phyloP scores from a whole-genome alignment of 2,797 vertebrate species.

The Heliangelus exortis region DNA sequence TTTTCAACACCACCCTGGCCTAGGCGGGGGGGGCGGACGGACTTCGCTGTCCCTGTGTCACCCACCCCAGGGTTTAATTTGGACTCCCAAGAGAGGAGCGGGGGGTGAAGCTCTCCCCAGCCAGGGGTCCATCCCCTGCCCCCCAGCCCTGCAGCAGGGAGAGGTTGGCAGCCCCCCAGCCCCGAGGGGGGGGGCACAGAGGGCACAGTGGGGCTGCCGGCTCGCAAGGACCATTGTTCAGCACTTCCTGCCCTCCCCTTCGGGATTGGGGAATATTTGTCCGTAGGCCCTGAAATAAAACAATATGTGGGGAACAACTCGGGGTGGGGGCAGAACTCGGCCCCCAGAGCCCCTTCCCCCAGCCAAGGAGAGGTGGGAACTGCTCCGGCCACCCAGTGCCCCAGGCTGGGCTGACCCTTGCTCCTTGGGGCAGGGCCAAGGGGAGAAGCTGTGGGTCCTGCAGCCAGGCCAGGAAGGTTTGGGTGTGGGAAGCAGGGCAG shows the following conservation, averaged over 20 bases:
- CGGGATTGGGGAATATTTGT: conserved; percentile 33
- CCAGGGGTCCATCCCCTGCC: too few relatives aligned
- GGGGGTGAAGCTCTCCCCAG: not conserved
- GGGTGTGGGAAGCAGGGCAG: not conserved
- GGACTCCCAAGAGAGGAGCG: not conserved
- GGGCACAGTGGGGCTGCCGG: not conserved
- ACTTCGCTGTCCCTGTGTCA: fast-evolving
- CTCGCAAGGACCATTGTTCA: conserved; percentile 43
- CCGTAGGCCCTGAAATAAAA: conserved; percentile 10
- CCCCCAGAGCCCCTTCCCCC: fast-evolving
- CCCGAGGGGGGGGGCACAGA: not conserved
- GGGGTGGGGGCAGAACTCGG: not conserved
- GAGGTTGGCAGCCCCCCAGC: not conserved
- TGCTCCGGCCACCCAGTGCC: fast-evolving
- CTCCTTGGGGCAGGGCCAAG: not conserved
- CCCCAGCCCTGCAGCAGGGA: fast-evolving
- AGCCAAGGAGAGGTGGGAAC: not conserved
- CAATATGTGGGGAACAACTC: conserved; percentile 19
- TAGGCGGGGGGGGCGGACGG: not conserved
- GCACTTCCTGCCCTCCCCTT: conserved; percentile 58
- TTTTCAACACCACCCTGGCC: conserved; percentile 37
- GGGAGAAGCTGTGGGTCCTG: not conserved
- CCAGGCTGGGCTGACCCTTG: not conserved
- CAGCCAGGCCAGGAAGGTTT: not conserved
- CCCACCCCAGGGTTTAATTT: not conserved